Percentiles rank a stretch among this genome's conserved stretches.
Conservation (phyloP, 2,888 invertebrate species). For the Cantharis rustica region DNA sequence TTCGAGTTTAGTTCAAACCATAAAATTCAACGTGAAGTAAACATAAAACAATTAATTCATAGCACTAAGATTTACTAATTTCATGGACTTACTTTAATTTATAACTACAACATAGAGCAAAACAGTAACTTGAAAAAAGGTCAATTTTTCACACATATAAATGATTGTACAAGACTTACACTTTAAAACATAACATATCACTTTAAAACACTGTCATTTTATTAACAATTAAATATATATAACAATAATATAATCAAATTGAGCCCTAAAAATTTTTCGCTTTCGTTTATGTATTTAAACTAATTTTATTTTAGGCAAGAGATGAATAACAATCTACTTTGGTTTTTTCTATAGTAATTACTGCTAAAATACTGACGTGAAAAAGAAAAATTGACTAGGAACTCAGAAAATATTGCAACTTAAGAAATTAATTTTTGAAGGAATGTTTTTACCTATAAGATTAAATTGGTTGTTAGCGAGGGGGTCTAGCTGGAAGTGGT, state of each 20-base stretch:
- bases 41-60: not conserved
- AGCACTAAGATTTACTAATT: not conserved
- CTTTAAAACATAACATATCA: not conserved
- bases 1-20: not conserved
- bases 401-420: conserved; percentile 9
- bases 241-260: not conserved
- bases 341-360: conserved; percentile 17
- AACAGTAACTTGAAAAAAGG: not conserved
- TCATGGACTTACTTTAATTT: not conserved
- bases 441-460: not conserved
- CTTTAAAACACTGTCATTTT: not conserved
- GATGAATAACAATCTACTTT: conserved; percentile 19
- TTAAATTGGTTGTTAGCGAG: conserved; percentile 45
- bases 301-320: conserved; percentile 16
- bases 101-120: not conserved
- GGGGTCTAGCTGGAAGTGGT: conserved; percentile 69
- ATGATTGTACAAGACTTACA: not conserved
- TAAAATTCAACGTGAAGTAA: not conserved
- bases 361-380: conserved; percentile 14
- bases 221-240: not conserved
- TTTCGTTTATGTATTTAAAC: conserved; percentile 9
- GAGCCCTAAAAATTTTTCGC: not conserved
- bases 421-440: not conserved
- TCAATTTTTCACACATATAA: not conserved
- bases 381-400: conserved; percentile 21